Percentiles rank a stretch among this genome's conserved stretches.
Conservation (phyloP, 2,888 invertebrate species). For the Germaria angustata region DNA sequence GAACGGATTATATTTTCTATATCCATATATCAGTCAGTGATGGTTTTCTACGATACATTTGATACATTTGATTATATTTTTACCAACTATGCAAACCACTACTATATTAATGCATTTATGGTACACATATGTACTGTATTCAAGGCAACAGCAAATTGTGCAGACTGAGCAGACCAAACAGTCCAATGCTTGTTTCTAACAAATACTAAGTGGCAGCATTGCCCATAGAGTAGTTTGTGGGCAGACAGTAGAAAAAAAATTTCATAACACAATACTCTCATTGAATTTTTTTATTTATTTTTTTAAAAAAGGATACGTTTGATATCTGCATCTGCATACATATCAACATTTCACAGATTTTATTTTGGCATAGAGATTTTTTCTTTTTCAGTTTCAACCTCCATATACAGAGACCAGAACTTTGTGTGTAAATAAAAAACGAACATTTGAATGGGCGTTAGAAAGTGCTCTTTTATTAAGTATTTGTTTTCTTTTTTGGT, state of each 20-base stretch:
- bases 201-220: neutral
- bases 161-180: too few relatives aligned
- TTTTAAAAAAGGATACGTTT: slow-evolving; percentile 39
- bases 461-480: slow-evolving; percentile 69
- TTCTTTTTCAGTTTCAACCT: slow-evolving; percentile 1
- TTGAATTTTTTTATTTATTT: slow-evolving; percentile 28
- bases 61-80: too few relatives aligned
- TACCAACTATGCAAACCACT: too few relatives aligned
- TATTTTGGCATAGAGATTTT: slow-evolving; percentile 32
- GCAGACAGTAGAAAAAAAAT: neutral
- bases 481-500: slow-evolving; percentile 39
- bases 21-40: too few relatives aligned
- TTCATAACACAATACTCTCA: slow-evolving; percentile 26
- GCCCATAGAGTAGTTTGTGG: neutral
- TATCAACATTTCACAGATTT: neutral
- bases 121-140: too few relatives aligned
- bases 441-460: slow-evolving; percentile 64
- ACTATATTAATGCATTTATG: too few relatives aligned
- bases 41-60: too few relatives aligned
- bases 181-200: neutral
- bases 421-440: neutral
- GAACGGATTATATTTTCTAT: too few relatives aligned
- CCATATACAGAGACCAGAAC: slow-evolving; percentile 15
- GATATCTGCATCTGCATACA: neutral
- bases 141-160: too few relatives aligned